Percentiles rank a stretch among this genome's conserved stretches.
Evolutionary conservation across 1,140 invertebrate species (phyloP).

Genomic region (Spodoptera frugiperda): DNA sequence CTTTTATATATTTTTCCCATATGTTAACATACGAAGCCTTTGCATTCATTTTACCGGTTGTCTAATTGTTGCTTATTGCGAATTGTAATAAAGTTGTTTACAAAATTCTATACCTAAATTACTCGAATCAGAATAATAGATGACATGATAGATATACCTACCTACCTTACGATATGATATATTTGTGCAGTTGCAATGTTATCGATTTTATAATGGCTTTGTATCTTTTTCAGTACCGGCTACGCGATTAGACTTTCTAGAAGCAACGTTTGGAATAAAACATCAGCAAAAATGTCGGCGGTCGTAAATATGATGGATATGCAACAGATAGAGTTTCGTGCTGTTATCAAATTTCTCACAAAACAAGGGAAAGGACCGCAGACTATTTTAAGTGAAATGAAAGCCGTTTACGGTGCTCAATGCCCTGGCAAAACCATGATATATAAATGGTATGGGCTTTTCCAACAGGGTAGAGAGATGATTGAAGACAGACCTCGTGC

Average conservation of each 20-base stretch:
- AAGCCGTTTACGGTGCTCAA: conserved; percentile 45
- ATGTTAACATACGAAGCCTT: too few species aligned
- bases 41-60: too few species aligned
- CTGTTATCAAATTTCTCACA: conserved; percentile 56
- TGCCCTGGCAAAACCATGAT: conserved; percentile 51
- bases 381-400: conserved; percentile 52
- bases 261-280: not conserved
- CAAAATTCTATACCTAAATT: too few species aligned
- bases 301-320: conserved; percentile 16
- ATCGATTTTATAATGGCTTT: too few species aligned
- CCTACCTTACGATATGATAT: not conserved
- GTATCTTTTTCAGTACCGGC: not conserved
- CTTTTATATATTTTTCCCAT: too few species aligned
- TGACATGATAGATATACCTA: not conserved
- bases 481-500: conserved; percentile 48
- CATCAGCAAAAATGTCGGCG: not conserved
- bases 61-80: too few species aligned
- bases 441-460: conserved; percentile 50
- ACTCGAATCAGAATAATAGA: too few species aligned
- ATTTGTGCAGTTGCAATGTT: too few species aligned
- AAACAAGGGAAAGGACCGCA: conserved; percentile 52
- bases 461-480: conserved; percentile 48
- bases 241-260: too few species aligned
- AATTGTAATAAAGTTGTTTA: too few species aligned
- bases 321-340: conserved; percentile 19